A percentile compares a stretch with the other conserved stretches of the same genome.
Conservation (phyloP, 2,888 invertebrate genomes). For the Acronicta psi region DNA sequence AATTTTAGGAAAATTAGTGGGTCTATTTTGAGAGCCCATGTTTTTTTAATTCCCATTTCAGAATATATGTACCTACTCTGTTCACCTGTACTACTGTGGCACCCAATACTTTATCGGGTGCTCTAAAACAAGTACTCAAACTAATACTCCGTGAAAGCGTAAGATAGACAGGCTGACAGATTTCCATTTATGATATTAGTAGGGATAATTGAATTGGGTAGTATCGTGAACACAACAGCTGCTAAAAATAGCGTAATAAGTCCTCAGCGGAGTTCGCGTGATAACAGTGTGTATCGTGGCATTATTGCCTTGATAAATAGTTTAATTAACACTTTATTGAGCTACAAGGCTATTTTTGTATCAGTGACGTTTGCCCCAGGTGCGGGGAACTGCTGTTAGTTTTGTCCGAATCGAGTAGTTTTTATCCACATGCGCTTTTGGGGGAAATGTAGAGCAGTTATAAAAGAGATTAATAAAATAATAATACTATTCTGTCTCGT, state of each 20-base stretch:
- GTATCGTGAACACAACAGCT: constrained; percentile 2
- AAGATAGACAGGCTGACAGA: no score
- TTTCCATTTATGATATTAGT: no score
- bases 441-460: background rate
- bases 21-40: no score
- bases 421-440: background rate
- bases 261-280: constrained; percentile 28
- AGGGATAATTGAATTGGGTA: background rate
- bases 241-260: background rate
- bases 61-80: no score
- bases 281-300: constrained; percentile 37
- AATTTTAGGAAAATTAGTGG: no score
- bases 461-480: no score
- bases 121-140: no score
- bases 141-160: no score
- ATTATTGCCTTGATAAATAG: constrained; percentile 52
- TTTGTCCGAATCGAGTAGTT: background rate
- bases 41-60: no score
- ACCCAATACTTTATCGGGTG: no score
- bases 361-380: constrained; percentile 22
- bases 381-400: constrained; percentile 2
- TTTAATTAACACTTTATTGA: constrained; percentile 69
- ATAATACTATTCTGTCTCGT: no score
- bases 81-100: no score
- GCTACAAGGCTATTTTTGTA: constrained; percentile 62